Conservation (phyloP, 1,140 invertebrate species). For the Eriocheir sinensis region DNA sequence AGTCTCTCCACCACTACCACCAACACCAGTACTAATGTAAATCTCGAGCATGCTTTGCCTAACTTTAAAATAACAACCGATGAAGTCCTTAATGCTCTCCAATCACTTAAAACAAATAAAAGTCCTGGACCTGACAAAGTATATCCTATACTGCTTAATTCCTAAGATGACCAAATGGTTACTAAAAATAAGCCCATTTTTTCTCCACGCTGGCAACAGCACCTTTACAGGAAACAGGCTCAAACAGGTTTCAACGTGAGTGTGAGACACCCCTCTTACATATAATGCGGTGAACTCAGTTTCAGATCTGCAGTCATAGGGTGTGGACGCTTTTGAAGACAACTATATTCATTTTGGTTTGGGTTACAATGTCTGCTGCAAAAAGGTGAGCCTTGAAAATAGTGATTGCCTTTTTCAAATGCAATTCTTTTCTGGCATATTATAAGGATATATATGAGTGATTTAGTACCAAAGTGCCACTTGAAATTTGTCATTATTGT, state of each 20-base stretch:
- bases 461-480: slow-evolving; percentile 50
- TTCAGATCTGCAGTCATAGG: slow-evolving; percentile 41
- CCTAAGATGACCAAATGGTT: slow-evolving; percentile 39
- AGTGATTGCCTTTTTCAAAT: slow-evolving; percentile 24
- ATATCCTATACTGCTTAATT: not conserved
- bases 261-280: slow-evolving; percentile 48
- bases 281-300: slow-evolving; percentile 26
- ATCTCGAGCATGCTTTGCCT: no score
- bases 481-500: slow-evolving; percentile 3
- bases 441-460: slow-evolving; percentile 24
- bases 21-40: no score
- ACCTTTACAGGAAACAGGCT: slow-evolving; percentile 46
- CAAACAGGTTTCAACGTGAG: slow-evolving; percentile 52
- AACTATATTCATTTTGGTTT: slow-evolving; percentile 39
- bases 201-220: not conserved
- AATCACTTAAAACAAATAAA: no score
- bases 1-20: no score
- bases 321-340: no score
- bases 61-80: no score
- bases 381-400: slow-evolving; percentile 61
- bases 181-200: slow-evolving; percentile 3
- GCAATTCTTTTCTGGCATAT: not conserved
- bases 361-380: slow-evolving; percentile 34
- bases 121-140: no score
- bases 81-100: no score